A percentile compares a stretch with the other conserved stretches of the same genome.
Conservation (phyloP, 2,888 invertebrate genomes). For the Nephrocerus scutellatus region DNA sequence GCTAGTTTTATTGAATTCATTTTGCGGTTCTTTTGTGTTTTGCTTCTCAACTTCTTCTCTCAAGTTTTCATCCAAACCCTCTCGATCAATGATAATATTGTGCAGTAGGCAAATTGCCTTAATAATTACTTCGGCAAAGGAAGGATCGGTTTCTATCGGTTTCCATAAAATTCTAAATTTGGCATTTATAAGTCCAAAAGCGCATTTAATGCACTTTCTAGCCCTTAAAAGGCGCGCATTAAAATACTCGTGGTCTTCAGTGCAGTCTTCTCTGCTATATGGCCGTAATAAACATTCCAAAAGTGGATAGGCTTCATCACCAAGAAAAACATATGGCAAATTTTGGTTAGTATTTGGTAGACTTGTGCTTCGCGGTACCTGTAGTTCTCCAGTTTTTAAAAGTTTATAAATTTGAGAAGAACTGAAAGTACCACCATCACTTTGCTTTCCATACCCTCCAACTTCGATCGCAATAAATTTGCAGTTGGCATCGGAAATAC, state of each 20-base stretch:
- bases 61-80: constrained; percentile 9
- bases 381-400: constrained; percentile 7
- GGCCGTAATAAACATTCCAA: constrained; percentile 13
- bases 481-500: constrained; percentile 13
- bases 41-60: constrained; percentile 7
- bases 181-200: constrained; percentile 15
- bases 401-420: constrained; percentile 10
- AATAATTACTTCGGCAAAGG: constrained; percentile 12
- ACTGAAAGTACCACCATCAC: constrained; percentile 12
- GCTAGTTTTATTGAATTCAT: constrained; percentile 10
- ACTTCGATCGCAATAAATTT: constrained; percentile 16
- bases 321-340: constrained; percentile 14
- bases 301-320: constrained; percentile 13
- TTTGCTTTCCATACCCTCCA: constrained; percentile 18
- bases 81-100: constrained; percentile 16
- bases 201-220: constrained; percentile 14
- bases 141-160: constrained; percentile 10
- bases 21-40: constrained; percentile 9
- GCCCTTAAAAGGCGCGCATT: constrained; percentile 14
- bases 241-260: constrained; percentile 13
- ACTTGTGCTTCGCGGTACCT: too few species aligned
- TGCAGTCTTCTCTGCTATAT: constrained; percentile 12
- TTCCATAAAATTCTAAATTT: constrained; percentile 7
- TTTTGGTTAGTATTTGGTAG: constrained; percentile 4
- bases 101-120: constrained; percentile 13